Evolutionary conservation across 2,888 invertebrate genomes (phyloP).

Genomic region (Platycnemis pennipes): DNA sequence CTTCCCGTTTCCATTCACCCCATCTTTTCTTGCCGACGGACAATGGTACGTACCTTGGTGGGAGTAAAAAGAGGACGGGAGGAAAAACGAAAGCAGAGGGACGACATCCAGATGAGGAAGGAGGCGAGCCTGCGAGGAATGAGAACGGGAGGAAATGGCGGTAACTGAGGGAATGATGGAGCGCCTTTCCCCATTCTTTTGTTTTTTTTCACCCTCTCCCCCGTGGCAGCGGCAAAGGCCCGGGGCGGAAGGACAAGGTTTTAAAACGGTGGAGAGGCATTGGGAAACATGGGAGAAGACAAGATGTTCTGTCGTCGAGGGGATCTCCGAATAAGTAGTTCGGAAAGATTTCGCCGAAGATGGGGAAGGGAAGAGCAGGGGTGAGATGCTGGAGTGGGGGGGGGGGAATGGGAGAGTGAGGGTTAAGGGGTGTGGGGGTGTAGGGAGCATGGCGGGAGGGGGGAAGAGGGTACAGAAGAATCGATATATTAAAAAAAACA

Average conservation of each 20-base stretch:
- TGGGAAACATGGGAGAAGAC: conserved; percentile 8
- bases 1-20: no score
- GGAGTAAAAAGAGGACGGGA: not conserved
- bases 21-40: not conserved
- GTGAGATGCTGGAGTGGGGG: not conserved
- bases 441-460: no score
- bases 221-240: not conserved
- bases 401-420: not conserved
- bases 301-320: not conserved
- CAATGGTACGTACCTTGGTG: not conserved
- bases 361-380: not conserved
- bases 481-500: not conserved
- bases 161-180: not conserved
- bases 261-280: conserved; percentile 10
- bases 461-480: not conserved
- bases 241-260: not conserved
- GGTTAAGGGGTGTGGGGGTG: no score
- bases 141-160: not conserved
- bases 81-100: not conserved
- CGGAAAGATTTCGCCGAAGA: not conserved
- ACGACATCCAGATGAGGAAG: not conserved
- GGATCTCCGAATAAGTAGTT: conserved; percentile 9
- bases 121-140: not conserved
- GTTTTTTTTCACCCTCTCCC: not conserved
- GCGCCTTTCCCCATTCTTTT: not conserved